phyloP scores from a whole-genome alignment of 2,888 invertebrate genomes.

The Laspeyria flexula region DNA sequence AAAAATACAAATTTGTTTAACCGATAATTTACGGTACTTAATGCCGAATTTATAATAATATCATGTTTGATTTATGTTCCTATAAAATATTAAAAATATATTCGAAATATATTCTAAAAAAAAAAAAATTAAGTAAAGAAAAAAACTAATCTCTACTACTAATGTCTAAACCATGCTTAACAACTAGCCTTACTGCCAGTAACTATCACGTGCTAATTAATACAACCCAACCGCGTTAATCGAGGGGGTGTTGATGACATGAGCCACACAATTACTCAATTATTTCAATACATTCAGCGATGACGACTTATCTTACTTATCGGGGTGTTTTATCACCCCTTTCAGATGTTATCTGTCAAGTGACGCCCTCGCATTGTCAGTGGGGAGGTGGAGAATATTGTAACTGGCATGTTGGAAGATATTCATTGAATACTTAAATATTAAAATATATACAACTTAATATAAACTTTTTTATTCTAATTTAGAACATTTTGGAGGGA shows the following conservation, averaged over 20 bases:
- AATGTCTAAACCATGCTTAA: too few species aligned
- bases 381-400: not conserved
- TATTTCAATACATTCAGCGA: constrained; percentile 18
- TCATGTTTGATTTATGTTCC: too few species aligned
- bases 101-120: too few species aligned
- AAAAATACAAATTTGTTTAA: too few species aligned
- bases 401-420: constrained; percentile 6
- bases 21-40: too few species aligned
- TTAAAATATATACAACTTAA: too few species aligned
- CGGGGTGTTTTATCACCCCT: constrained; percentile 36
- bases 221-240: constrained; percentile 10
- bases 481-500: too few species aligned
- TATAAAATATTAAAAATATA: too few species aligned
- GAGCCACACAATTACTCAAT: constrained; percentile 40
- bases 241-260: constrained; percentile 34
- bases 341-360: constrained; percentile 30
- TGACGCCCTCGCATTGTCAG: constrained; percentile 6
- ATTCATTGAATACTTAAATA: not conserved
- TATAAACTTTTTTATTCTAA: too few species aligned
- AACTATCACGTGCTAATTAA: constrained; percentile 9
- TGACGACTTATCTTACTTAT: constrained; percentile 24
- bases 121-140: too few species aligned
- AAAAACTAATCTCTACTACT: too few species aligned
- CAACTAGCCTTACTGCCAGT: not conserved
- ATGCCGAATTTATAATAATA: too few species aligned